These are phyloP conservation scores for Nettapus auritus DNA, from an alignment of 2,113 vertebrate species.

Conservation along the genomic window DNA sequence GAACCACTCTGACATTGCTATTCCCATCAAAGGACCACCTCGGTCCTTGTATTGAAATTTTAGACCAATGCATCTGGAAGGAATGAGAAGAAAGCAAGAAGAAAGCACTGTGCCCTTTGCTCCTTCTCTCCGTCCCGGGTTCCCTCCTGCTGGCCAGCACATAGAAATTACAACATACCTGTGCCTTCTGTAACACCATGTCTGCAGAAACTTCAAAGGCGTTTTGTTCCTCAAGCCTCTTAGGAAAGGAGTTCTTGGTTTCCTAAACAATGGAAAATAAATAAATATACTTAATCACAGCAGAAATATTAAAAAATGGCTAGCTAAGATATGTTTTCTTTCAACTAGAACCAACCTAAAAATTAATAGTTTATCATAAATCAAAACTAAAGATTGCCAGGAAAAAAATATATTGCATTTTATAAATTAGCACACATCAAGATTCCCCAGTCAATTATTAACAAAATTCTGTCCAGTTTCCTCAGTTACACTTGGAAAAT, in stretches of 20 bases:
- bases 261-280: not conserved
- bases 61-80: not conserved
- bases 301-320: not conserved
- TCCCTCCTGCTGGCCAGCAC: fast-evolving
- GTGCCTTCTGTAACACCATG: not conserved
- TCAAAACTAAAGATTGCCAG: constrained; percentile 34
- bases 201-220: not conserved
- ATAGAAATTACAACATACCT: not conserved
- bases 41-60: not conserved
- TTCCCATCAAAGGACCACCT: not conserved
- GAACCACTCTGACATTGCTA: not conserved
- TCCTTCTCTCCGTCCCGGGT: not conserved
- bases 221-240: not conserved
- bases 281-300: not conserved
- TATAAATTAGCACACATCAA: constrained; percentile 58
- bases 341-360: constrained; percentile 9
- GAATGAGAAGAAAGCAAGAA: fast-evolving
- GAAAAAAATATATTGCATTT: constrained; percentile 40
- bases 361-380: constrained; percentile 43
- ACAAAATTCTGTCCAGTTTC: not conserved
- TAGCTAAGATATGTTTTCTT: constrained; percentile 38
- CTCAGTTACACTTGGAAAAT: not conserved
- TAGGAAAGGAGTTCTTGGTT: not conserved
- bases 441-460: constrained; percentile 56
- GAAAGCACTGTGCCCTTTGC: fast-evolving